Percentiles rank a stretch among this genome's conserved stretches.
Evolutionary conservation across 2,888 invertebrate species (phyloP).

Genomic region (Cephalotes varians): DNA sequence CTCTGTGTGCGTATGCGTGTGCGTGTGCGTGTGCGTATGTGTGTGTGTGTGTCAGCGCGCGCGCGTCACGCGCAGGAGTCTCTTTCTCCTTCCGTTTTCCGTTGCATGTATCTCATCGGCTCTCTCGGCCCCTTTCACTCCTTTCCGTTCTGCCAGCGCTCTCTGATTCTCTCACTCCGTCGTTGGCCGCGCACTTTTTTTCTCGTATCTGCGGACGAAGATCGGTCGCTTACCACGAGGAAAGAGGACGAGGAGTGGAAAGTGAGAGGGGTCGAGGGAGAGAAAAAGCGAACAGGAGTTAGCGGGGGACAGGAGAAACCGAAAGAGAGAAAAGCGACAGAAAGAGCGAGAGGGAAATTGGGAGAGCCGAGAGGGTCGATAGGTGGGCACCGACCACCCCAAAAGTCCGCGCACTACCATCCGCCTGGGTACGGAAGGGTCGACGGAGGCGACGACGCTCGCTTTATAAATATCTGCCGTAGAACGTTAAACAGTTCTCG

Average conservation of each 20-base stretch:
- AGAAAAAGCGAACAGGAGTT: constrained; percentile 46
- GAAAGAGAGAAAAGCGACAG: constrained; percentile 53
- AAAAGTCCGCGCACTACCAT: constrained; percentile 75
- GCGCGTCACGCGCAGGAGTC: background rate
- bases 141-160: constrained; percentile 47
- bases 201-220: constrained; percentile 73
- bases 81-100: constrained; percentile 58
- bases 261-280: constrained; percentile 60
- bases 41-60: background rate
- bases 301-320: constrained; percentile 18
- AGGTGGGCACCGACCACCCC: constrained; percentile 80
- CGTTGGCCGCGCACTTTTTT: constrained; percentile 69
- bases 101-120: constrained; percentile 57
- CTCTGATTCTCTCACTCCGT: constrained; percentile 37
- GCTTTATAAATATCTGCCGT: constrained; percentile 81
- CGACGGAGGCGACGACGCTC: constrained; percentile 72
- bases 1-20: constrained; percentile 70
- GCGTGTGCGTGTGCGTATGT: constrained; percentile 63
- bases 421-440: constrained; percentile 64
- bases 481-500: constrained; percentile 80
- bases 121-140: constrained; percentile 66
- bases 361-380: constrained; percentile 81
- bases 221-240: constrained; percentile 72
- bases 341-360: constrained; percentile 55
- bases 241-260: constrained; percentile 63